These are phyloP conservation scores for Notarius lentiginosus DNA, from an alignment of 2,113 vertebrate species.

Conservation along the genomic window DNA sequence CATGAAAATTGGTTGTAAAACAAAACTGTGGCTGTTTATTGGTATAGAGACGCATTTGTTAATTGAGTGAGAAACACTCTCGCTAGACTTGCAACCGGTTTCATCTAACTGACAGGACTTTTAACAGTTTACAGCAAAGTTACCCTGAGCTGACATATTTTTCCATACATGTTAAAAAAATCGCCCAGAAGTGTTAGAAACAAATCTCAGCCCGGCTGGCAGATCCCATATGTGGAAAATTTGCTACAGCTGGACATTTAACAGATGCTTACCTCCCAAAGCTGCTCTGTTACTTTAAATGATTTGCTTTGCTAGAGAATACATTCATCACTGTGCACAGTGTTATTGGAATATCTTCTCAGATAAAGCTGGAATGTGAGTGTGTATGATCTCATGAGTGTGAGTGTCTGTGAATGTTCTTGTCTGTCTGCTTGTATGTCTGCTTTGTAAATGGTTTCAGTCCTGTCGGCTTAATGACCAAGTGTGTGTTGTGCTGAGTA, in stretches of 20 bases:
- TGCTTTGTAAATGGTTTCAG: conserved; percentile 2
- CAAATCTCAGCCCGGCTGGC: conserved; percentile 32
- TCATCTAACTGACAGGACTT: conserved; percentile 23
- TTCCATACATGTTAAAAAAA: conserved; percentile 35
- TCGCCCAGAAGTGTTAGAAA: conserved; percentile 31
- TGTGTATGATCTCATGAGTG: conserved; percentile 1
- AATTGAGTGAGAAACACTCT: conserved; percentile 48
- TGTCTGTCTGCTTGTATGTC: conserved; percentile 25
- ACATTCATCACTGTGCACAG: conserved; percentile 19
- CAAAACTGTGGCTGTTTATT: conserved; percentile 28
- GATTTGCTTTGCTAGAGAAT: conserved; percentile 32
- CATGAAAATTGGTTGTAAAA: conserved; percentile 36
- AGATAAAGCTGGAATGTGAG: conserved; percentile 41
- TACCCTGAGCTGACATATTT: conserved; percentile 58
- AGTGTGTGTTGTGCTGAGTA: conserved; percentile 27
- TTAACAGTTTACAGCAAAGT: conserved; percentile 57
- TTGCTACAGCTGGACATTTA: conserved; percentile 26
- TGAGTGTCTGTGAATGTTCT: conserved; percentile 23
- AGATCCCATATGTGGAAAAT: conserved; percentile 30
- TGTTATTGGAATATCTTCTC: conserved; percentile 51
- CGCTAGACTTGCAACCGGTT: conserved; percentile 24
- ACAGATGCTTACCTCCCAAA: conserved; percentile 35
- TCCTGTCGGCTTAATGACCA: conserved; percentile 29
- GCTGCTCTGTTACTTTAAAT: conserved; percentile 32
- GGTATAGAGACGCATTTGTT: conserved; percentile 27